A percentile compares a stretch with the other conserved stretches of the same genome.
phyloP scores from a whole-genome alignment of 64 coral and sea anemone species.

The Hydrozoanthus tunicans region DNA sequence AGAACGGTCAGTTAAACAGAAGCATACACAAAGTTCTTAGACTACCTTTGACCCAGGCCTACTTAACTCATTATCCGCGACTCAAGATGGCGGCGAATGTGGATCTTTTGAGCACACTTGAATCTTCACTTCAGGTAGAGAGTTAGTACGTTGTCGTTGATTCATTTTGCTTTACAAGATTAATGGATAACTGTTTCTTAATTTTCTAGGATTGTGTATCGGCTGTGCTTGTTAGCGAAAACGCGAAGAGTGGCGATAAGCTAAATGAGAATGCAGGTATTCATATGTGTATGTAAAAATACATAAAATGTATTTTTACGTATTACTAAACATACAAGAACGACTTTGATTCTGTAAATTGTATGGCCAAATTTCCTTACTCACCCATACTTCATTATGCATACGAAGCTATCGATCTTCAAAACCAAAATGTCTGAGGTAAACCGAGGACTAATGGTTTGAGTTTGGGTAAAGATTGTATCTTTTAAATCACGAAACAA shows the following conservation, averaged over 20 bases:
- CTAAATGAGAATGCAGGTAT: constrained; percentile 2
- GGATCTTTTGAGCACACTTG: constrained; percentile 57
- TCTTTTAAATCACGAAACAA: no score
- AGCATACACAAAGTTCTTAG: background rate
- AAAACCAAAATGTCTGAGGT: no score
- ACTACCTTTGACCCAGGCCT: background rate
- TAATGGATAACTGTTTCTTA: background rate
- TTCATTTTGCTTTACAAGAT: background rate
- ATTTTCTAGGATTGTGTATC: constrained; percentile 57
- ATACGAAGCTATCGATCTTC: no score
- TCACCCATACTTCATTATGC: no score
- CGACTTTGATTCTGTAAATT: no score
- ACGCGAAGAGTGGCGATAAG: constrained; percentile 3
- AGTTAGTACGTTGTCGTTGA: background rate
- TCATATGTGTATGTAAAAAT: background rate
- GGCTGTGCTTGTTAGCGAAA: constrained; percentile 49
- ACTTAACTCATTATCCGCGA: background rate
- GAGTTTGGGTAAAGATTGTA: no score
- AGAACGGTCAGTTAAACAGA: no score
- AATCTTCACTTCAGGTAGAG: constrained; percentile 62
- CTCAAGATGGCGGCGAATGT: constrained; percentile 65
- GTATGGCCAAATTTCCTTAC: no score
- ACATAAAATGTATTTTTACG: background rate
- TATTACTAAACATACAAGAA: no score
- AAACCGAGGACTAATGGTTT: no score